Conservation (phyloP, 2,797 vertebrate species). For the Antennarius maculatus region DNA sequence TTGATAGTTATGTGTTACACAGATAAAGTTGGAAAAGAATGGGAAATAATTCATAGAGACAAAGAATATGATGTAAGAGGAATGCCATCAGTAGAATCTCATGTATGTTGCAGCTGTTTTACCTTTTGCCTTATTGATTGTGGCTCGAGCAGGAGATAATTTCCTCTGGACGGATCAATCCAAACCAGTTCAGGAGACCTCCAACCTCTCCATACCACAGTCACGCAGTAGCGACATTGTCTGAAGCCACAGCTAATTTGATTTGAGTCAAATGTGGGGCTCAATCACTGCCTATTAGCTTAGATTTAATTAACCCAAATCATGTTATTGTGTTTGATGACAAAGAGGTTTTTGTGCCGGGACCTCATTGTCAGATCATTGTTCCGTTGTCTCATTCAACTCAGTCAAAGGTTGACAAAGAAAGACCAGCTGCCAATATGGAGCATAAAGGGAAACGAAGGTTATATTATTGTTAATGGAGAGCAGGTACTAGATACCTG, state of each 20-base stretch:
- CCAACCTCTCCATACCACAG: conserved; percentile 55
- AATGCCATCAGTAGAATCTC: not conserved
- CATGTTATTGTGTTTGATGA: conserved; percentile 82
- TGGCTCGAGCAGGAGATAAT: conserved; percentile 34
- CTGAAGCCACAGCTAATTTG: conserved; percentile 76
- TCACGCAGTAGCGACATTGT: conserved; percentile 54
- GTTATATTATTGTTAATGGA: conserved; percentile 55
- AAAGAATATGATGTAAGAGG: not conserved
- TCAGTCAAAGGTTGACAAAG: conserved; percentile 73
- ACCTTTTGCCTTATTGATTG: conserved; percentile 44
- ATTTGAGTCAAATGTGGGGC: conserved; percentile 77
- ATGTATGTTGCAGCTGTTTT: conserved; percentile 2
- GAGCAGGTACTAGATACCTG: conserved; percentile 45
- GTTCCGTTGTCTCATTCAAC: conserved; percentile 75
- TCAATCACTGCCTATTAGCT: conserved; percentile 80
- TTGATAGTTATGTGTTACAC: conserved; percentile 28
- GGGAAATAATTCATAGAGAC: not conserved
- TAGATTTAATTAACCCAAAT: conserved; percentile 84
- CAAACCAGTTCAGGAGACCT: conserved; percentile 65
- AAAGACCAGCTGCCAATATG: conserved; percentile 63
- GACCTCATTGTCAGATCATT: conserved; percentile 82
- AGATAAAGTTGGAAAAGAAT: conserved; percentile 22
- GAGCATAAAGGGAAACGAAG: conserved; percentile 47
- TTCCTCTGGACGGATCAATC: conserved; percentile 67
- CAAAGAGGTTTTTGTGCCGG: conserved; percentile 76